Evolutionary conservation across 1,140 invertebrate genomes (phyloP), one percentile per base, ranked within the genome.

Genomic region (Trinorchestia longiramus): DNA sequence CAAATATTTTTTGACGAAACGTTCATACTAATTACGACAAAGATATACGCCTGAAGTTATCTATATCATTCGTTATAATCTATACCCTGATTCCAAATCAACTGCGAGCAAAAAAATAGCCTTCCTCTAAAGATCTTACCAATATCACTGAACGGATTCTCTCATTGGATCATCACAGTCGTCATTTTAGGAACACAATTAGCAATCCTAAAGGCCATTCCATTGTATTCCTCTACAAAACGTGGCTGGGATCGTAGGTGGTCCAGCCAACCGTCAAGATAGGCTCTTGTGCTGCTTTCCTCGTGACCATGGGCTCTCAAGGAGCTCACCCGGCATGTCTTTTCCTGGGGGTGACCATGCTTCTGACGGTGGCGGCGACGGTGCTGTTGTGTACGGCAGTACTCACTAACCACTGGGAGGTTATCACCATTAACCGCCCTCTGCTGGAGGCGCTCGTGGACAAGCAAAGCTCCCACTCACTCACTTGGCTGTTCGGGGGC

Each of bases 381-480:
- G 98, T 98, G 17, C 98, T 99, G 98, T 97, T 99, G 41, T 98
- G 98, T 96, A 98, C 98, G 1, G 98, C 98, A 62, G 98, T 99
- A 96, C 98, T 99, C 98, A 98, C 98, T 43, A 98, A 99, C 97
- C 98, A 99, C 97, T 99, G 98, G 98, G 98, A 99, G 97, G 98
- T 98, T 97, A 98, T 99, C 57, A 98, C 97, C 53, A 99, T 98
- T 98, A 98, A 98, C 97, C 98, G 97, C 87, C 96, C 43, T 8
- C 97, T 91, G 43, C 96, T 97, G 17, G 97, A 97, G 44, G 96
- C 97, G 0, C 97, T 97, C 95, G 97, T 97, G 1, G 87, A 95
- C n/a, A 96, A 95, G 43, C 95, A 96, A 95, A 97, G 96, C 96
- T 96, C 97, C 36, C 97, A 97, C 94, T 97, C 97, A n/a, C 97